These are phyloP conservation scores for Hassar affinis DNA, from an alignment of 2,113 vertebrate genomes.

Conservation along the genomic window DNA sequence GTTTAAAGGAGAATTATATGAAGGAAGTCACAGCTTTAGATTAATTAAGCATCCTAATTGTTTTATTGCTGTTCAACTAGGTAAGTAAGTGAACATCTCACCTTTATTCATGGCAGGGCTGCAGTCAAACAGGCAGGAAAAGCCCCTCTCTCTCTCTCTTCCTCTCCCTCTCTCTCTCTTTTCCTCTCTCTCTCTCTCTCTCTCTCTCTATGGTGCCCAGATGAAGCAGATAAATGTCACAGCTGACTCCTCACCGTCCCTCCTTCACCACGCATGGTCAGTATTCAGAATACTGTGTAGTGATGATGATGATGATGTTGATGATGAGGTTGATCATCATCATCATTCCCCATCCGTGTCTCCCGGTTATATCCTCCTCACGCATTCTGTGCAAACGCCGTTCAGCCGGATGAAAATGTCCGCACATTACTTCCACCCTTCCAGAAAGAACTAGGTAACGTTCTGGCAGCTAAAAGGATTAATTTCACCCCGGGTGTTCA, in stretches of 20 bases:
- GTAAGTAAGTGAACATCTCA: conserved; percentile 1
- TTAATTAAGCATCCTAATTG: neutral
- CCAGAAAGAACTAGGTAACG: neutral
- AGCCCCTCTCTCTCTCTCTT: neutral
- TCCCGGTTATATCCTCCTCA: conserved; percentile 24
- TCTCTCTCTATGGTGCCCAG: conserved; percentile 20
- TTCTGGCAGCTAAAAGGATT: neutral
- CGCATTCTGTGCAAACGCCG: conserved; percentile 28
- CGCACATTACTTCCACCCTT: neutral
- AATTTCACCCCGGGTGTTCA: neutral
- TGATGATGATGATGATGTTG: neutral
- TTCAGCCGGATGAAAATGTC: neutral
- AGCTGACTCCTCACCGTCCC: neutral
- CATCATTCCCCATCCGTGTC: conserved; percentile 34
- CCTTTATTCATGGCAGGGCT: conserved; percentile 41
- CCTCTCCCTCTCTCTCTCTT: too few species aligned
- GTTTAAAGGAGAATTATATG: neutral
- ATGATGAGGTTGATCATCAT: neutral
- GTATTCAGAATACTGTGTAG: conserved; percentile 12
- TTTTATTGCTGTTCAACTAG: neutral
- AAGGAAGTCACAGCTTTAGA: neutral
- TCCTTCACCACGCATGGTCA: conserved; percentile 20
- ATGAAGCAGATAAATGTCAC: conserved; percentile 29
- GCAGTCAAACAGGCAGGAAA: conserved; percentile 27
- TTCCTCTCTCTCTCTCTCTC: conserved; percentile 4